These are phyloP conservation scores for Xenus cinereus DNA, from an alignment of 2,113 vertebrate genomes.

Conservation along the genomic window DNA sequence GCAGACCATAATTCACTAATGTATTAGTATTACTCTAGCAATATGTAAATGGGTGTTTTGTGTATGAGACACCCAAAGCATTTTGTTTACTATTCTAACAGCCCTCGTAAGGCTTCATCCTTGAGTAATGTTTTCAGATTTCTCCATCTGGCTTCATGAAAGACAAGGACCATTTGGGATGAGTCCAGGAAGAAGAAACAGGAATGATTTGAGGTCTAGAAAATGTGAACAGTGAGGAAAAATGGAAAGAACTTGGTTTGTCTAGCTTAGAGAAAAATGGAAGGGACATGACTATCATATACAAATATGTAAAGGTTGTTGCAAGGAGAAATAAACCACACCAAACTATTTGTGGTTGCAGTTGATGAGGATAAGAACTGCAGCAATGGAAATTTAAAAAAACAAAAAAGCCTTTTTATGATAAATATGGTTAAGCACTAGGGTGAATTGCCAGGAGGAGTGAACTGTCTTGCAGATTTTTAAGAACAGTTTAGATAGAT, in stretches of 20 bases:
- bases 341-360: neutral
- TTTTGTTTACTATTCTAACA: neutral
- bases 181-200: neutral
- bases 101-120: neutral
- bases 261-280: neutral
- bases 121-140: neutral
- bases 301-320: neutral
- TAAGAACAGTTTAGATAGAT: neutral
- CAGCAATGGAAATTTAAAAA: neutral
- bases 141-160: neutral
- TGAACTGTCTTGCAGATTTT: neutral
- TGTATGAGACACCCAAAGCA: neutral
- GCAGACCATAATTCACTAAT: neutral
- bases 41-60: neutral
- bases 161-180: neutral
- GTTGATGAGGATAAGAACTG: neutral
- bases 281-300: neutral
- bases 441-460: neutral
- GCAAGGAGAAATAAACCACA: neutral
- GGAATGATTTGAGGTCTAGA: neutral
- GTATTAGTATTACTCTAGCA: neutral
- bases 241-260: neutral
- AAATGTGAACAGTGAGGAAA: neutral
- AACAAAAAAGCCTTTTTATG: neutral
- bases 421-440: neutral